Conservation (phyloP, 2,797 vertebrate species). For the Esox masquinongy region DNA sequence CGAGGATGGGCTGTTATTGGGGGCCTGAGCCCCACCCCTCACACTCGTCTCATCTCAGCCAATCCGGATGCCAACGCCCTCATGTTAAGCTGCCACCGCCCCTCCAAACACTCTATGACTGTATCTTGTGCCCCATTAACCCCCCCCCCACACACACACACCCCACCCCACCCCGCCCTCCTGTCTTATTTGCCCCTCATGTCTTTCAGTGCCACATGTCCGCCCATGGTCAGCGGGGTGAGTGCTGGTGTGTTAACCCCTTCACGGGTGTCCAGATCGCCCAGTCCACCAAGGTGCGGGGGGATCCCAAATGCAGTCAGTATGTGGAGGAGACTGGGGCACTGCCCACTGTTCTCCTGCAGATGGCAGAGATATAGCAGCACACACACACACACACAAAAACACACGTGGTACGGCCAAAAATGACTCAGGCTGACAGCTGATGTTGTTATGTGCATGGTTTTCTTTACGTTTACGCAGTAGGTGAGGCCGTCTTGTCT, state of each 20-base stretch:
- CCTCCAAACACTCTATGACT: conserved; percentile 25
- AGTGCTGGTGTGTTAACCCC: conserved; percentile 96
- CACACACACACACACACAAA: conserved; percentile 2
- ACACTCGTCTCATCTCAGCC: conserved; percentile 30
- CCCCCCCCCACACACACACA: too few species aligned
- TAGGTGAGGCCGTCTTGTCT: not conserved
- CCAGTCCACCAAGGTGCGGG: conserved; percentile 83
- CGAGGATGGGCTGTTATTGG: conserved; percentile 65
- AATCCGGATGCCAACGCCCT: not conserved
- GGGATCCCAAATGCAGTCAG: conserved; percentile 92
- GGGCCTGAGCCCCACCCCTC: conserved; percentile 57
- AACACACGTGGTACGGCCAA: not conserved
- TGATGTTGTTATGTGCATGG: conserved; percentile 12
- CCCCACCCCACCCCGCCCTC: conserved; percentile 45
- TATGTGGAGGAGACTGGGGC: conserved; percentile 74
- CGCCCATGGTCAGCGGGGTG: conserved; percentile 91
- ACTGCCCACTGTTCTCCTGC: conserved; percentile 47
- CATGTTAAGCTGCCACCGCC: not conserved
- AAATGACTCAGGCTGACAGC: conserved; percentile 10
- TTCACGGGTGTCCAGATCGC: conserved; percentile 86
- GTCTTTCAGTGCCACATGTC: conserved; percentile 93
- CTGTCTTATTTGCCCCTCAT: conserved; percentile 30
- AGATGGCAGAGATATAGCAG: conserved; percentile 42
- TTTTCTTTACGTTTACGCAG: not conserved
- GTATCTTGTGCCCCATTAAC: conserved; percentile 63